Base-by-base conservation (phyloP, 1,140 invertebrate genomes). In the Drosophila tropicalis region DNA sequence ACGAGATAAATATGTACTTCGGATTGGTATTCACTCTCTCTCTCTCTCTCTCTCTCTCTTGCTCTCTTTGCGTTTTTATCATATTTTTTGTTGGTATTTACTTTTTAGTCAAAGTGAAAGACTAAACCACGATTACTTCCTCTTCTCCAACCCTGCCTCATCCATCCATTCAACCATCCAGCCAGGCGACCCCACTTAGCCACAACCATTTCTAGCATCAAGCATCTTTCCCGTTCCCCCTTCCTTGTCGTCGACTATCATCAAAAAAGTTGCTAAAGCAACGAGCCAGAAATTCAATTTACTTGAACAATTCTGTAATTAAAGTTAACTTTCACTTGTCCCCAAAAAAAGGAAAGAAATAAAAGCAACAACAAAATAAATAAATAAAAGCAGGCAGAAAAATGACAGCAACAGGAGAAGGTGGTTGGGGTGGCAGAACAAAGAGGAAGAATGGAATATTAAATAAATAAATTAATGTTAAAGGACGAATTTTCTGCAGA, bases 261-360 rank as follows among this genome's bases (percentile, higher is more conserved):
- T 51, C 44, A 51, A 51, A 51, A 47, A 74, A 75, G 72, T 75
- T 75, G 72, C 67, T 64, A 75, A 58, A 75, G 72, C 72, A 68
- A 75, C 72, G 73, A 62, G 61, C 74, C 72, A 57, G 64, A 75
- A 75, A 75, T 74, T 67, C 44, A 67, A 75, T 67, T 74, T 74
- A 67, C 71, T 62, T 57, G 63, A 74, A 75, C 44, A 67, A 67
- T 74, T 61, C 51, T 36, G 32, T 67, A 75, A 74, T 74, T 74
- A 74, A 75, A 67, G 72, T 51, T 74, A 64, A 74, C 63, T 74
- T 74, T 74, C 62, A 60, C 70, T 60, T 60, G 58, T 47, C 15
- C 7, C 15, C 19, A 22, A 25, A 0, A 25, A 25, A 4, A 25
- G 22, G 2, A 44, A 44, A 41, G n/a, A 44, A 44, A 47, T 17